Evolutionary conservation across 2,113 vertebrate species (phyloP).

Genomic region (Ptilonorhynchus violaceus): DNA sequence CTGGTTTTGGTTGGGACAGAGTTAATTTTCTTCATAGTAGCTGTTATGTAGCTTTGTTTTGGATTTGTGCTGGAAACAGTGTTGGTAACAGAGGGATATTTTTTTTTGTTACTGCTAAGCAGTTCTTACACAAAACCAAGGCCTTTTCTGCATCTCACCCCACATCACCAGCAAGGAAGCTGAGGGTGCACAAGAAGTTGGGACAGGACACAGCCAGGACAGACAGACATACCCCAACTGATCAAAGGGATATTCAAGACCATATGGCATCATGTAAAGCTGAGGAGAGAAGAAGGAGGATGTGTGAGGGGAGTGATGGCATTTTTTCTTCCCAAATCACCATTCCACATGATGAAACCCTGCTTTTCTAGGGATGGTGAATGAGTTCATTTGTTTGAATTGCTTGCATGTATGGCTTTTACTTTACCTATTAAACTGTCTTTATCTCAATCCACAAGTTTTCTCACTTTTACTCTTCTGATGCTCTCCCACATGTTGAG

Average conservation of each 20-base stretch:
- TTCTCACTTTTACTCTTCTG: not conserved
- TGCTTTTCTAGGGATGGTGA: not conserved
- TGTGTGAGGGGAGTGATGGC: too few species aligned
- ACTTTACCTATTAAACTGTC: not conserved
- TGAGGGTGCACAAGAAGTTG: not conserved
- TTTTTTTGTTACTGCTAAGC: not conserved
- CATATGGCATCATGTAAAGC: not conserved
- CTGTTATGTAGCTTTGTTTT: not conserved
- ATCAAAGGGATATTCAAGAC: not conserved
- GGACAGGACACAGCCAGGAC: not conserved
- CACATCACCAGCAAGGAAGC: not conserved
- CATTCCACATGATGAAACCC: not conserved
- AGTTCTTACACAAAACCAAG: not conserved
- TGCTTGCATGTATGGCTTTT: rapidly evolving
- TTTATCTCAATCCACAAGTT: not conserved
- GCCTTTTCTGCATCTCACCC: not conserved
- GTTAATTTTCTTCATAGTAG: not conserved
- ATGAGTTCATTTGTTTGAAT: not conserved
- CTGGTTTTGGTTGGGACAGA: not conserved
- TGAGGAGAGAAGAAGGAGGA: not conserved
- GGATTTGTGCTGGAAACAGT: not conserved
- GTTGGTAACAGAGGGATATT: not conserved
- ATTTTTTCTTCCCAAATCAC: not conserved
- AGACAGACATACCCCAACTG: not conserved
- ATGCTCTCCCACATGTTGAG: not conserved